phyloP scores from a whole-genome alignment of 1,140 invertebrate genomes.

The Atta texana region DNA sequence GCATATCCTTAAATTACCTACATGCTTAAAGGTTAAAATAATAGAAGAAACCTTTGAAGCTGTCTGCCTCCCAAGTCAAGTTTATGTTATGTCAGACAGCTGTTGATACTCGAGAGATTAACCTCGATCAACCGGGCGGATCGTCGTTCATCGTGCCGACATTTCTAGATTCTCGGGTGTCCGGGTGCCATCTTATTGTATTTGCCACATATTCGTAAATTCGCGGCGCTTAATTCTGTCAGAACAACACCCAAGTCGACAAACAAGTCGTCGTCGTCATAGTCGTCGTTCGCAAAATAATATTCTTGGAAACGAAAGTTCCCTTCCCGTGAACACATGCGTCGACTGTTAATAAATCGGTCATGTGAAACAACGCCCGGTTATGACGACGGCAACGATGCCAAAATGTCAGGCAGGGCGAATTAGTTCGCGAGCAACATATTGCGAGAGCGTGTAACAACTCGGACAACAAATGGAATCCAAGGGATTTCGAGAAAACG shows the following conservation, averaged over 20 bases:
- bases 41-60: neutral
- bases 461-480: slow-evolving; percentile 62
- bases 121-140: slow-evolving; percentile 25
- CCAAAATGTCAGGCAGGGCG: neutral
- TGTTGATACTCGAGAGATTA: slow-evolving; percentile 43
- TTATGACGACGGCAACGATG: slow-evolving; percentile 15
- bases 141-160: slow-evolving; percentile 32
- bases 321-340: slow-evolving; percentile 39
- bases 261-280: neutral
- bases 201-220: slow-evolving; percentile 23
- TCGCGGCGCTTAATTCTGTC: slow-evolving; percentile 57
- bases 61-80: neutral
- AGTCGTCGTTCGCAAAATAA: slow-evolving; percentile 53
- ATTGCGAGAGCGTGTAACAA: slow-evolving; percentile 43
- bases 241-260: slow-evolving; percentile 1
- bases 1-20: too few species aligned
- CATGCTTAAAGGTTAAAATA: too few species aligned
- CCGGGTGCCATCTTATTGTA: neutral
- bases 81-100: slow-evolving; percentile 6
- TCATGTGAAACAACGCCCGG: slow-evolving; percentile 47
- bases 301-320: slow-evolving; percentile 29
- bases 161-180: neutral
- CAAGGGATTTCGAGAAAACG: slow-evolving; percentile 48
- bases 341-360: slow-evolving; percentile 62
- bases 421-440: slow-evolving; percentile 41